Conservation (phyloP, 2,888 invertebrate species). For the Parnassius mnemosyne region DNA sequence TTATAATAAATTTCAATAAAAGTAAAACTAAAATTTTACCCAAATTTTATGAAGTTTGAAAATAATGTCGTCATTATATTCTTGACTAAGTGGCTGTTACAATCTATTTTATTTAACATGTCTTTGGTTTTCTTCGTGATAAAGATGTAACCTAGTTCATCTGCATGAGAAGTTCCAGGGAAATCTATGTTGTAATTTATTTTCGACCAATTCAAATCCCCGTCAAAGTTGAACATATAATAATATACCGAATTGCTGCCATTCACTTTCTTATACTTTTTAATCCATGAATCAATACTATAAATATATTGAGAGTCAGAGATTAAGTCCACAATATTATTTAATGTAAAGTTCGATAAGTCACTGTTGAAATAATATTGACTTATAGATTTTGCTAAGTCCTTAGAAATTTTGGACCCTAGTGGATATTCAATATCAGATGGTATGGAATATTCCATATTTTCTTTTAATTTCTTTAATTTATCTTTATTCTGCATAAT, state of each 20-base stretch:
- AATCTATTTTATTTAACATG: slow-evolving; percentile 27
- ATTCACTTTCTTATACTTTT: slow-evolving; percentile 27
- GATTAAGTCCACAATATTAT: slow-evolving; percentile 31
- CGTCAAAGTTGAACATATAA: slow-evolving; percentile 34
- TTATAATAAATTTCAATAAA: too few species aligned
- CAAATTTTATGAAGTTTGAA: slow-evolving; percentile 38
- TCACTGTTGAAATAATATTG: slow-evolving; percentile 19
- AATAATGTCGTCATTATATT: slow-evolving; percentile 30
- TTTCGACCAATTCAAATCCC: slow-evolving; percentile 33
- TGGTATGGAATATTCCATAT: slow-evolving; percentile 38
- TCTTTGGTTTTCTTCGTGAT: slow-evolving; percentile 28
- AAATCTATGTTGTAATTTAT: slow-evolving; percentile 22
- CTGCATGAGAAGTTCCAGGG: slow-evolving; percentile 31
- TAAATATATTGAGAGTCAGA: slow-evolving; percentile 33
- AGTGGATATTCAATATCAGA: slow-evolving; percentile 38
- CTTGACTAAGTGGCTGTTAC: slow-evolving; percentile 28
- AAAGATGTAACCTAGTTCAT: slow-evolving; percentile 32
- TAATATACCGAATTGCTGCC: slow-evolving; percentile 30
- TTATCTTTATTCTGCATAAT: slow-evolving; percentile 13
- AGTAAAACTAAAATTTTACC: slow-evolving; percentile 27
- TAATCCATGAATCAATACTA: slow-evolving; percentile 32
- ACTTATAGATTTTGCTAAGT: slow-evolving; percentile 33
- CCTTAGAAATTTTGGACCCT: slow-evolving; percentile 29
- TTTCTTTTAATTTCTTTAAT: slow-evolving; percentile 30
- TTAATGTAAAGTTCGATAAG: slow-evolving; percentile 25